Base-by-base conservation (phyloP, 2,113 vertebrate genomes). In the Nycticorax nycticorax region DNA sequence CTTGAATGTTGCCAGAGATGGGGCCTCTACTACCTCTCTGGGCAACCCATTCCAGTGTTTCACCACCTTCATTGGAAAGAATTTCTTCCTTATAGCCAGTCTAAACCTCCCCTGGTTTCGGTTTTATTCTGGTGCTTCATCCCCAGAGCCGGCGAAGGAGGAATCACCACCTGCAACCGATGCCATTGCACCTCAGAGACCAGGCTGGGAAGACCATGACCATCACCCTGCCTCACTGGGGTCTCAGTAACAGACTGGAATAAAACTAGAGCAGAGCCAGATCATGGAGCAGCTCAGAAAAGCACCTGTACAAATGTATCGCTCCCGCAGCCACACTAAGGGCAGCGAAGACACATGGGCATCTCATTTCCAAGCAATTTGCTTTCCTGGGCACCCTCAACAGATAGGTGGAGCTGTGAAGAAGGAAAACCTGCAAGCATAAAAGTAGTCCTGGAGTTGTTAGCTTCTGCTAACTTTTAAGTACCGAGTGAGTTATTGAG, bases 321-420 rank as follows among this genome's bases (percentile, higher is more conserved):
- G 1, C 41, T 68, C 37, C 32, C 0, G 1, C 21, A 57, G 26
- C 21, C 6, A 1, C 7, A 0, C 32, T 7, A 27, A 17, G 18
- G 55, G 35, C 23, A 5, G 48, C 4, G 5, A 60, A 55, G 35
- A 55, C 3, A 0, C 30, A 50, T 1, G 7, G 28, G 20, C n/a
- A 9, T 9, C 32, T 85, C 9, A 18, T 30, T 47, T 56, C 52
- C 7, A 32, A 37, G 33, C 37, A 18, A 14, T 59, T 39, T 33
- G n/a, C 15, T 68, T 75, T 77, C 63, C 53, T 35, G 47, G 12
- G 21, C 27, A 45, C 35, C 53, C 27, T 33, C 56, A 27, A 50
- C 11, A 52, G 12, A 26, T 39, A 57, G 18, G 26, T 3, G 7
- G 48, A 62, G 39, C 26, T 68, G 23, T 24, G 17, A 66, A 48